These are phyloP conservation scores for Zaprionus nigranus DNA, from an alignment of 1,140 invertebrate species.

Conservation along the genomic window DNA sequence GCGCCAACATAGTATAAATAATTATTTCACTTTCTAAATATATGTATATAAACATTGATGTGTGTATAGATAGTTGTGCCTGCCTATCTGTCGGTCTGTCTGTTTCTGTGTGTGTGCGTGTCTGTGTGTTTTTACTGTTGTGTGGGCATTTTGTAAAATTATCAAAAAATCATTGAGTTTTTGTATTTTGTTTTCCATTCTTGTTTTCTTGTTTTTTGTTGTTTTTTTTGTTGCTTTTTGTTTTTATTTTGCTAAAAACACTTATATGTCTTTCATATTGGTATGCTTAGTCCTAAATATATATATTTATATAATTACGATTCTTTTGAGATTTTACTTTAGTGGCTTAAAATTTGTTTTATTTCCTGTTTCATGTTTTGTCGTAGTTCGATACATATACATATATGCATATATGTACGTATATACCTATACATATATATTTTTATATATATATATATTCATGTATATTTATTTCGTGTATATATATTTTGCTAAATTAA, in stretches of 20 bases:
- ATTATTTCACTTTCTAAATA: slow-evolving; percentile 77
- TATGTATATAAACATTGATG: slow-evolving; percentile 81
- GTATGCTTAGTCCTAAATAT: slow-evolving; percentile 47
- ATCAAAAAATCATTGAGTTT: slow-evolving; percentile 82
- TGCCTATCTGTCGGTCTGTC: slow-evolving; percentile 48
- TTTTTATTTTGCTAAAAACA: slow-evolving; percentile 55
- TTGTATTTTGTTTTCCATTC: slow-evolving; percentile 42
- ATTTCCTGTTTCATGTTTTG: slow-evolving; percentile 79
- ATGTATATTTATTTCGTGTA: slow-evolving; percentile 65
- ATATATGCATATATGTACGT: slow-evolving; percentile 33
- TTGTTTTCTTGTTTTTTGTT: slow-evolving; percentile 36
- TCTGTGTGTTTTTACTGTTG: slow-evolving; percentile 31
- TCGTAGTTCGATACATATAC: slow-evolving; percentile 72
- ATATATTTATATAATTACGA: slow-evolving; percentile 38
- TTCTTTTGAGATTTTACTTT: slow-evolving; percentile 75
- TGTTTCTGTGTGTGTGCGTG: slow-evolving; percentile 44
- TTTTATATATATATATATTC: slow-evolving; percentile 51
- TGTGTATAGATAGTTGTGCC: slow-evolving; percentile 54
- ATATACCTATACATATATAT: slow-evolving; percentile 49
- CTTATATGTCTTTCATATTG: slow-evolving; percentile 56
- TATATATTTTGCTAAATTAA: slow-evolving; percentile 80
- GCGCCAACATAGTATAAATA: slow-evolving; percentile 78
- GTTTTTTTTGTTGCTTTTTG: slow-evolving; percentile 37
- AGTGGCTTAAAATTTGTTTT: slow-evolving; percentile 82
- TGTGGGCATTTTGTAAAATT: slow-evolving; percentile 73